Percentiles rank a stretch among this genome's conserved stretches.
Evolutionary conservation across 2,797 vertebrate species (phyloP).

Genomic region (Enteromius treurensis): DNA sequence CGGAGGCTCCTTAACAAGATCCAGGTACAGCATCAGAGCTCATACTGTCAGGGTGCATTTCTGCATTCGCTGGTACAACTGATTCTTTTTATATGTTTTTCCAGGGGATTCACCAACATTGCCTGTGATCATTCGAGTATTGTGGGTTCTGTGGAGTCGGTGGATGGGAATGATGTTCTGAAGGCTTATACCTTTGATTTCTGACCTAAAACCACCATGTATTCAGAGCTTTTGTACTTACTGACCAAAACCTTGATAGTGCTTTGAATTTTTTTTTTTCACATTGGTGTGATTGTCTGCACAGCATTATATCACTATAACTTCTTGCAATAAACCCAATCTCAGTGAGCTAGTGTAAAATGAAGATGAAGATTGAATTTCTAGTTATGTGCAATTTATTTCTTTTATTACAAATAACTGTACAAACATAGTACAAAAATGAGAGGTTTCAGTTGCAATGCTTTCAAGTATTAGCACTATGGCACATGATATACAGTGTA

Average conservation of each 20-base stretch:
- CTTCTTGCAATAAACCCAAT: neutral
- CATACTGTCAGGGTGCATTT: neutral
- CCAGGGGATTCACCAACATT: conserved; percentile 76
- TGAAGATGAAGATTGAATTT: neutral
- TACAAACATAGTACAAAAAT: conserved; percentile 34
- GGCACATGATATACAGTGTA: conserved; percentile 13
- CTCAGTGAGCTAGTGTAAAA: neutral
- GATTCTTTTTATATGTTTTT: neutral
- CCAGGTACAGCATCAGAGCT: conserved; percentile 71
- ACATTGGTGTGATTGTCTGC: neutral
- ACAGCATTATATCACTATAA: neutral
- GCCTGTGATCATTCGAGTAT: conserved; percentile 80
- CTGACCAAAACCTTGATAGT: neutral
- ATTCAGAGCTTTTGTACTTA: neutral
- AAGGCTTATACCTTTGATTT: conserved; percentile 77
- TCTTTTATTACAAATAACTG: conserved; percentile 34
- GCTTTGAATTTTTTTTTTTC: neutral
- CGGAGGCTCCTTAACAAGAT: conserved; percentile 77
- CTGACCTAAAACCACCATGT: conserved; percentile 57
- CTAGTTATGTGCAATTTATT: neutral
- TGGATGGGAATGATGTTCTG: conserved; percentile 76
- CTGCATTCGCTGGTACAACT: neutral
- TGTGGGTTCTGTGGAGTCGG: conserved; percentile 72
- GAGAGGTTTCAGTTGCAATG: neutral
- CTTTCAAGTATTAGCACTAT: conserved; percentile 21